These are phyloP conservation scores for Oncorhynchus clarkii DNA, from an alignment of 2,113 vertebrate genomes.

Conservation along the genomic window DNA sequence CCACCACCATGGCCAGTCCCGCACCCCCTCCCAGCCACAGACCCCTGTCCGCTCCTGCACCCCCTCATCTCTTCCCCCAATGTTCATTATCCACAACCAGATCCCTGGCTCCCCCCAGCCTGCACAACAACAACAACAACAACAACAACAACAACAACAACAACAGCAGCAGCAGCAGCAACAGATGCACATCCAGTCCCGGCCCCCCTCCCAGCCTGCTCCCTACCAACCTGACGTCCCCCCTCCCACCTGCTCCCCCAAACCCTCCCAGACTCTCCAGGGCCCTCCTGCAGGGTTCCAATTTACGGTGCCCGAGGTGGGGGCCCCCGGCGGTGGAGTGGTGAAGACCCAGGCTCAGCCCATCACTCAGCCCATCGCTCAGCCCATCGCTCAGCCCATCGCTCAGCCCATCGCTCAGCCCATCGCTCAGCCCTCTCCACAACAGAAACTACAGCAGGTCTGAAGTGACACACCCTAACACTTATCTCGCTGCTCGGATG, in stretches of 20 bases:
- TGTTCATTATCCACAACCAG: slow-evolving; percentile 85
- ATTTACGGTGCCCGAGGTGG: slow-evolving; percentile 63
- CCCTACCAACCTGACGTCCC: slow-evolving; percentile 65
- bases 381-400: slow-evolving; percentile 7
- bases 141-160: slow-evolving; percentile 26
- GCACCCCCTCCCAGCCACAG: slow-evolving; percentile 76
- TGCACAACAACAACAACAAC: slow-evolving; percentile 47
- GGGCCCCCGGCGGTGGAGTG: slow-evolving; percentile 35
- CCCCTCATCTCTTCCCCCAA: slow-evolving; percentile 73
- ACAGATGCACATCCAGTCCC: slow-evolving; percentile 60
- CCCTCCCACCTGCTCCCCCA: slow-evolving; percentile 72
- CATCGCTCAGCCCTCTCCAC: slow-evolving; percentile 73
- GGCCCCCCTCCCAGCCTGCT: slow-evolving; percentile 60
- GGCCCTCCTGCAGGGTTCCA: slow-evolving; percentile 73
- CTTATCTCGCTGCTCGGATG: neutral
- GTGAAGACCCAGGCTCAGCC: slow-evolving; percentile 66
- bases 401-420: slow-evolving; percentile 7
- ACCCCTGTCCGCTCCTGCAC: slow-evolving; percentile 84
- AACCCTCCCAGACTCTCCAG: slow-evolving; percentile 57
- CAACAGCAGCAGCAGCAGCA: slow-evolving; percentile 52
- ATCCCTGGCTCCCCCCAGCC: slow-evolving; percentile 70
- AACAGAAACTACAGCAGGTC: slow-evolving; percentile 91
- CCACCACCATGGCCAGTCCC: slow-evolving; percentile 72
- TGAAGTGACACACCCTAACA: slow-evolving; percentile 48
- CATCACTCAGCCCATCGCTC: no score